A percentile compares a stretch with the other conserved stretches of the same genome.
These are phyloP conservation scores for Allobates femoralis DNA, from an alignment of 2,797 vertebrate species.

Conservation along the genomic window DNA sequence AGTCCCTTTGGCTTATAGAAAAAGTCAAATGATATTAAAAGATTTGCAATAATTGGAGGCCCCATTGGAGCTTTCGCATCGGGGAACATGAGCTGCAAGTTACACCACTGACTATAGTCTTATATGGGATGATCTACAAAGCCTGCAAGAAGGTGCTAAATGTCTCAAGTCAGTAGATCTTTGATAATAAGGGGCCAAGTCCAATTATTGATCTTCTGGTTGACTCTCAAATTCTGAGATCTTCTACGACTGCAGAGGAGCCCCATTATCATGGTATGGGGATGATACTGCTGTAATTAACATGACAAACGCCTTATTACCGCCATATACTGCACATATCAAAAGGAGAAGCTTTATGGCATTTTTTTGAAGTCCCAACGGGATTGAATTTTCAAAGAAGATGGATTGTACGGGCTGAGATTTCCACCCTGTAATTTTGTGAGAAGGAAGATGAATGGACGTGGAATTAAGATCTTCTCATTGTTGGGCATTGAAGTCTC, in stretches of 20 bases:
- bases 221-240: background rate
- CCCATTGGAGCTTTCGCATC: too few relatives aligned
- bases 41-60: too few relatives aligned
- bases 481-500: conserved; percentile 27
- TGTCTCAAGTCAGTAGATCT: background rate
- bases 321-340: background rate
- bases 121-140: background rate
- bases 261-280: background rate
- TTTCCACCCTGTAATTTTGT: conserved; percentile 40
- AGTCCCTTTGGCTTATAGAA: too few relatives aligned
- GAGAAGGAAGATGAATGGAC: conserved; percentile 23
- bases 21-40: too few relatives aligned
- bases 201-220: background rate
- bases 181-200: background rate
- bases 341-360: conserved; percentile 20
- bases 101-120: too few relatives aligned
- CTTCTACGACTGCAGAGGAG: background rate
- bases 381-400: conserved; percentile 43
- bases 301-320: background rate
- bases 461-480: background rate
- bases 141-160: background rate
- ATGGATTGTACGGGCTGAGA: background rate
- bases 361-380: conserved; percentile 42
- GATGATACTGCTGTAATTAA: background rate
- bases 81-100: too few relatives aligned